Percentiles rank a stretch among this genome's conserved stretches.
Evolutionary conservation across 2,113 vertebrate genomes (phyloP).

Genomic region (Ursus arctos): DNA sequence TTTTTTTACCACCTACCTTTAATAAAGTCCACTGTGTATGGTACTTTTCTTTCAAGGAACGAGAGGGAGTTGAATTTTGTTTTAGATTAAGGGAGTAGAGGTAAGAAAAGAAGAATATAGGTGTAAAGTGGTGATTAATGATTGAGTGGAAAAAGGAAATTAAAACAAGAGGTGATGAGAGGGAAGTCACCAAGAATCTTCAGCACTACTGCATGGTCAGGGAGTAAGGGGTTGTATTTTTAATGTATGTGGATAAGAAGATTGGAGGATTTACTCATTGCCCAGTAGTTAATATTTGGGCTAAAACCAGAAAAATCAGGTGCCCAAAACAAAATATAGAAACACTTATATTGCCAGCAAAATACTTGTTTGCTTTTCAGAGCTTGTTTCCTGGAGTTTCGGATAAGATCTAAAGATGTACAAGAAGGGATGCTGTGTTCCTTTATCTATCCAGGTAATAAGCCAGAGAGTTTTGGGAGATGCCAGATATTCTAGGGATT

Average conservation of each 20-base stretch:
- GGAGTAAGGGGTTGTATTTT: background rate
- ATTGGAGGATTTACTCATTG: background rate
- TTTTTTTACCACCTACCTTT: background rate
- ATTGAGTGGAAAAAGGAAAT: background rate
- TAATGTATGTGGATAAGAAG: background rate
- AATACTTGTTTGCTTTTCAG: background rate
- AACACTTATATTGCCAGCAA: background rate
- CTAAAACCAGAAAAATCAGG: background rate
- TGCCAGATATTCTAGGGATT: background rate
- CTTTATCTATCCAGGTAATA: background rate
- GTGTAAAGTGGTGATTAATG: background rate
- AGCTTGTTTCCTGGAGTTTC: background rate
- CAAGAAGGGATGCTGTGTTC: background rate
- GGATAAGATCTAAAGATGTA: background rate
- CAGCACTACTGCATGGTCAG: background rate
- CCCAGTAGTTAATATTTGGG: background rate
- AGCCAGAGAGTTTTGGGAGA: background rate
- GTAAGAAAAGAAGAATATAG: background rate
- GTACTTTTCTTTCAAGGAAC: background rate
- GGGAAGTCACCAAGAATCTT: background rate
- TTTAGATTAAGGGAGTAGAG: background rate
- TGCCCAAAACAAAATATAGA: background rate
- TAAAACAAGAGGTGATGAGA: background rate
- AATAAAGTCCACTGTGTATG: background rate
- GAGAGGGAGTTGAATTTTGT: background rate